Conservation (phyloP, 2,888 invertebrate species). For the Drosophila mercatorum region DNA sequence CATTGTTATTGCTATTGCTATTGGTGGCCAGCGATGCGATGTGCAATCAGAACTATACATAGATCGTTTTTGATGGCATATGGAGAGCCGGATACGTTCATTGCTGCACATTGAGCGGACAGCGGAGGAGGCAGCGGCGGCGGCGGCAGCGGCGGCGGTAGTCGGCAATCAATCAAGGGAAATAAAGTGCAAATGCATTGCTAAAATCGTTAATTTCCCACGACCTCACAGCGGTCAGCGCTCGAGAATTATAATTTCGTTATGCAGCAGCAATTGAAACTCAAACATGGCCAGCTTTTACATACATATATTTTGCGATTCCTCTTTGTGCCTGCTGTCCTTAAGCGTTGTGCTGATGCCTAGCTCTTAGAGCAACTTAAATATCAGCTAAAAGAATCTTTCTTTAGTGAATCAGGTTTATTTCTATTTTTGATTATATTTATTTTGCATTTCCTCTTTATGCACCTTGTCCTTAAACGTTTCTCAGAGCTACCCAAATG, state of each 20-base stretch:
- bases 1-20: slow-evolving; percentile 35
- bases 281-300: background rate
- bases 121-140: background rate
- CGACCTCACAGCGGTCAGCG: background rate
- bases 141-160: background rate
- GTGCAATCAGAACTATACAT: slow-evolving; percentile 49
- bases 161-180: slow-evolving; percentile 31
- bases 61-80: slow-evolving; percentile 21
- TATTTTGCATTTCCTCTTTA: background rate
- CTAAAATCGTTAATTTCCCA: slow-evolving; percentile 10
- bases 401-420: too few species aligned
- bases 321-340: slow-evolving; percentile 3
- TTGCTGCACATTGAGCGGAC: slow-evolving; percentile 21
- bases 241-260: background rate
- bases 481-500: background rate
- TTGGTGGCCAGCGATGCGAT: slow-evolving; percentile 44
- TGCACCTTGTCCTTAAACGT: background rate
- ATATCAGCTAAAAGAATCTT: background rate
- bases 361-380: background rate
- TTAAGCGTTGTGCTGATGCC: background rate
- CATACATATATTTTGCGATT: background rate
- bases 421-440: slow-evolving; percentile 47
- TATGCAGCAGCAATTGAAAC: background rate
- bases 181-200: slow-evolving; percentile 7
- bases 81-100: slow-evolving; percentile 37